Conservation (phyloP, 2,113 vertebrate species). For the Salvelinus alpinus region DNA sequence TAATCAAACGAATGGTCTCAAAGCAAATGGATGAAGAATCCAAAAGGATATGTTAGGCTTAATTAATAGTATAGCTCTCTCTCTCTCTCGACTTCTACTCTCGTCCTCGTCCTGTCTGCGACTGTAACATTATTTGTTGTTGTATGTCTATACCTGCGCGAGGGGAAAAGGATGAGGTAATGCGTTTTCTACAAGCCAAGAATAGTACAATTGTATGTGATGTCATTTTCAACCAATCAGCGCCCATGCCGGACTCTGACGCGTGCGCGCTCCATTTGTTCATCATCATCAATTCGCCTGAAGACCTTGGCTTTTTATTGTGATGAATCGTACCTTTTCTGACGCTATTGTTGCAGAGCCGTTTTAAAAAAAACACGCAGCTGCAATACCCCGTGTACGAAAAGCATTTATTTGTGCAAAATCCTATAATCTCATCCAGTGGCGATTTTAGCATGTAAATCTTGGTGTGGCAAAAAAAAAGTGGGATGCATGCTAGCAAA, state of each 20-base stretch:
- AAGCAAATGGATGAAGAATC: not conserved
- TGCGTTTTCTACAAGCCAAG: slow-evolving; percentile 60
- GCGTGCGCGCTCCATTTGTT: slow-evolving; percentile 42
- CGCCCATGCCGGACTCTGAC: slow-evolving; percentile 9
- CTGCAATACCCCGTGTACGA: not conserved
- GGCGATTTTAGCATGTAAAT: no score
- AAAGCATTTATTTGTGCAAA: not conserved
- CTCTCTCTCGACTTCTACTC: not conserved
- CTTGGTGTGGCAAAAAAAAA: no score
- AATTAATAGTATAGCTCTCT: not conserved
- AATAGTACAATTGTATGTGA: slow-evolving; percentile 66
- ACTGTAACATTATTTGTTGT: slow-evolving; percentile 23
- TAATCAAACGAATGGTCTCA: not conserved
- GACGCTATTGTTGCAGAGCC: slow-evolving; percentile 8
- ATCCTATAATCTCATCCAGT: not conserved
- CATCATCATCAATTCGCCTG: slow-evolving; percentile 39
- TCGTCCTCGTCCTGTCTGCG: slow-evolving; percentile 2
- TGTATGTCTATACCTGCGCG: slow-evolving; percentile 51
- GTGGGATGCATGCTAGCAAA: no score
- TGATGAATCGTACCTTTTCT: slow-evolving; percentile 39
- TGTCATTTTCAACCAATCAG: slow-evolving; percentile 77
- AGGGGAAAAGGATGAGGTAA: slow-evolving; percentile 72
- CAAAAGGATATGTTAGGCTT: not conserved
- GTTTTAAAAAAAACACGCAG: slow-evolving; percentile 5
- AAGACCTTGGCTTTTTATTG: slow-evolving; percentile 39